Evolutionary conservation across 2,888 invertebrate genomes (phyloP).

Genomic region (Colostygia pectinataria): DNA sequence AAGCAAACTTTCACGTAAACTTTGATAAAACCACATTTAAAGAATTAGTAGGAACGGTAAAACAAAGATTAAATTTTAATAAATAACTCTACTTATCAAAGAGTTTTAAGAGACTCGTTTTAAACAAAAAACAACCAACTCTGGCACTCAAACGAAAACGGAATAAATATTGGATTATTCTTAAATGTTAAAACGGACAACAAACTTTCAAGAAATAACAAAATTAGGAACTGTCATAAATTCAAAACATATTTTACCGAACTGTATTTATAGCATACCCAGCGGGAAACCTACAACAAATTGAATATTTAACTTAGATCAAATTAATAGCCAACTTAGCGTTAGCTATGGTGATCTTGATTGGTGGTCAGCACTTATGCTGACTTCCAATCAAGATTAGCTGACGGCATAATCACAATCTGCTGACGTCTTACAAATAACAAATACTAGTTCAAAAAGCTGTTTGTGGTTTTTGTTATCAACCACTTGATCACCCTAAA

Average conservation of each 20-base stretch:
- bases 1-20: background rate
- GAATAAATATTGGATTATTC: background rate
- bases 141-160: background rate
- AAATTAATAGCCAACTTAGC: background rate
- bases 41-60: conserved; percentile 1
- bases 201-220: no score
- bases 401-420: no score
- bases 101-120: no score
- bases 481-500: no score
- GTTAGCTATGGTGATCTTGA: background rate
- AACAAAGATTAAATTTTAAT: background rate
- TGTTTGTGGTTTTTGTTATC: no score
- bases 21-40: background rate
- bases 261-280: conserved; percentile 30
- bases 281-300: conserved; percentile 37
- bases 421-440: no score
- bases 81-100: no score
- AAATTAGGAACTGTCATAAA: background rate
- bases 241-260: conserved; percentile 23
- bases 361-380: no score
- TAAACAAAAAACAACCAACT: background rate
- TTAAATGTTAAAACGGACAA: background rate
- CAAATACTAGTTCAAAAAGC: no score
- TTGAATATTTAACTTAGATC: background rate
- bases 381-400: no score